Evolutionary conservation across 2,888 invertebrate species (phyloP), one percentile per base, ranked within the genome.

Genomic region (Erebia aethiops): DNA sequence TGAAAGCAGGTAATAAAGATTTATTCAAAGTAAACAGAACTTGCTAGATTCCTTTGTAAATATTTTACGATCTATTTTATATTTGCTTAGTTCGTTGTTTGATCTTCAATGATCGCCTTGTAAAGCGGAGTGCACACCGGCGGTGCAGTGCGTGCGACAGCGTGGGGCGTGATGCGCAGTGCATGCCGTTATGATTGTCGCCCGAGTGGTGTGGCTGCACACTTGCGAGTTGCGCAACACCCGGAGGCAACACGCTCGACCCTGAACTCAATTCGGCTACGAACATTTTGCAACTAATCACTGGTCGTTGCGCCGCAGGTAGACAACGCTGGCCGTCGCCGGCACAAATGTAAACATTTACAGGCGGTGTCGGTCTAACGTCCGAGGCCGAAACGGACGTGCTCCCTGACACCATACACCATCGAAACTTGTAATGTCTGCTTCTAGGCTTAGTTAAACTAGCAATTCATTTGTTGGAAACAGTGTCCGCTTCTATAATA

Each of bases 311-410:
- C 82, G 84, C 81, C 82, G 76, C 77, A 77, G 80, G 77, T 77
- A 75, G 78, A 77, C 77, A 80, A 82, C 83, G 82, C 83, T 82
- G 83, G 81, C 84, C 85, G 84, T 83, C 84, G 84, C 84, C 87
- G 88, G 88, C 83, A 86, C 87, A 92, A 92, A 93, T 93, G 91
- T 93, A 92, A 93, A 92, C 93, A 93, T 93, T 93, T 88, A 89
- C 92, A 92, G 70, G 74, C 74, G 89, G 90, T 91, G 87, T 81
- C 80, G 81, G 85, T 82, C 89, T 87, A 84, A 79, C 85, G 79
- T 82, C 76, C 92, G 91, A 92, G 92, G 92, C 84, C 91, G 87
- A 73, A 65, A 79, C 79, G 88, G 83, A 91, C 92, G 92, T 91
- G 91, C 82, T 80, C 81, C 83, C 82, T 70, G 68, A 77, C 77